Conservation (phyloP, 2,888 invertebrate species). For the Amphipyra berbera region DNA sequence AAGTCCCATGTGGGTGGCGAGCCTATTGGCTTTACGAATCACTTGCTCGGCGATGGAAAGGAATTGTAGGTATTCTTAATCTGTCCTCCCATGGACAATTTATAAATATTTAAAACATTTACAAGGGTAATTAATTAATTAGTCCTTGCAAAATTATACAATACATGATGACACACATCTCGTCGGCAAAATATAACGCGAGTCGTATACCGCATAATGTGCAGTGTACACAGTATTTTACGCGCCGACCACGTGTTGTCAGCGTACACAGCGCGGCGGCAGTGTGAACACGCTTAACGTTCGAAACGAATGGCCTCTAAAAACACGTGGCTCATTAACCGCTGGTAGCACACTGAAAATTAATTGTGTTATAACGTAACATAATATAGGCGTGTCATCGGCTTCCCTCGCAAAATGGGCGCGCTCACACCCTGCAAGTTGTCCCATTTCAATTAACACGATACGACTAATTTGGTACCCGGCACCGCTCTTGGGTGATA, state of each 20-base stretch:
- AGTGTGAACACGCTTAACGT: slow-evolving; percentile 51
- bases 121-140: too few species aligned
- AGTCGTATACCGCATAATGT: slow-evolving; percentile 41
- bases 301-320: slow-evolving; percentile 57
- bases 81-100: not conserved
- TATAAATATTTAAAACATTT: slow-evolving; percentile 17
- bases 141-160: slow-evolving; percentile 25
- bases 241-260: slow-evolving; percentile 54
- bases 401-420: slow-evolving; percentile 52
- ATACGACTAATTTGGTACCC: slow-evolving; percentile 61
- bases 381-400: slow-evolving; percentile 60
- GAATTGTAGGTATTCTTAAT: too few species aligned
- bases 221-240: slow-evolving; percentile 47
- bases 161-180: slow-evolving; percentile 16
- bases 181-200: slow-evolving; percentile 15
- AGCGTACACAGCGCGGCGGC: slow-evolving; percentile 26
- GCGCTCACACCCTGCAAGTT: slow-evolving; percentile 52
- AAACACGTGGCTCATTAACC: slow-evolving; percentile 61
- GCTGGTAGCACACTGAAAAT: slow-evolving; percentile 52
- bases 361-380: slow-evolving; percentile 61
- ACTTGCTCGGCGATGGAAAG: too few species aligned
- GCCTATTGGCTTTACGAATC: too few species aligned
- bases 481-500: slow-evolving; percentile 56
- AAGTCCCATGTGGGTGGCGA: too few species aligned
- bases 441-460: slow-evolving; percentile 60